Conservation (phyloP, 2,888 invertebrate genomes). For the Pharmacophagus antenor region DNA sequence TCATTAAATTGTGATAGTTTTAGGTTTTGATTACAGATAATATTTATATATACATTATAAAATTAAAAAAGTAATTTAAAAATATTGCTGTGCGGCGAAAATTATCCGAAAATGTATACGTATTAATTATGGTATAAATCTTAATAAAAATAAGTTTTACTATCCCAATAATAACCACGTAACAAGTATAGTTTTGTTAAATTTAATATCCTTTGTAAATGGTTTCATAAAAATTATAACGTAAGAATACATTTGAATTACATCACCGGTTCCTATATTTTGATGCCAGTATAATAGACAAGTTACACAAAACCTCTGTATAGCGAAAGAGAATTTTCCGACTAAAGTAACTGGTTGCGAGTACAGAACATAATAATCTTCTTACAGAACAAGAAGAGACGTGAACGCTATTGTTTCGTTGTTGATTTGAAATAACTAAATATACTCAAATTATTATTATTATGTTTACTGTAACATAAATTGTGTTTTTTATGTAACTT, state of each 20-base stretch:
- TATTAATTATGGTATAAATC: too few species aligned
- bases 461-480: too few species aligned
- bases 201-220: background rate
- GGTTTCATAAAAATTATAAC: background rate
- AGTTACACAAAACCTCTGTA: conserved; percentile 16
- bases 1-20: too few species aligned
- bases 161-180: background rate
- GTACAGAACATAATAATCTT: conserved; percentile 6
- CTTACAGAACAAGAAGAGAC: background rate
- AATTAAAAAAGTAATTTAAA: background rate
- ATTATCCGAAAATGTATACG: too few species aligned
- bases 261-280: too few species aligned
- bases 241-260: background rate
- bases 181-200: background rate
- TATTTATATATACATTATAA: background rate
- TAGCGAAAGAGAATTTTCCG: conserved; percentile 12
- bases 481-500: too few species aligned
- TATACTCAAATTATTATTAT: too few species aligned
- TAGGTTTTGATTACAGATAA: too few species aligned
- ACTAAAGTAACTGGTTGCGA: conserved; percentile 2
- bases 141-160: background rate
- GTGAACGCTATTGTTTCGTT: background rate
- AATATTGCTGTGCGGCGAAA: background rate
- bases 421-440: too few species aligned
- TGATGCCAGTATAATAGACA: background rate